phyloP scores from a whole-genome alignment of 2,797 vertebrate species.

The Bradypodion ventrale region DNA sequence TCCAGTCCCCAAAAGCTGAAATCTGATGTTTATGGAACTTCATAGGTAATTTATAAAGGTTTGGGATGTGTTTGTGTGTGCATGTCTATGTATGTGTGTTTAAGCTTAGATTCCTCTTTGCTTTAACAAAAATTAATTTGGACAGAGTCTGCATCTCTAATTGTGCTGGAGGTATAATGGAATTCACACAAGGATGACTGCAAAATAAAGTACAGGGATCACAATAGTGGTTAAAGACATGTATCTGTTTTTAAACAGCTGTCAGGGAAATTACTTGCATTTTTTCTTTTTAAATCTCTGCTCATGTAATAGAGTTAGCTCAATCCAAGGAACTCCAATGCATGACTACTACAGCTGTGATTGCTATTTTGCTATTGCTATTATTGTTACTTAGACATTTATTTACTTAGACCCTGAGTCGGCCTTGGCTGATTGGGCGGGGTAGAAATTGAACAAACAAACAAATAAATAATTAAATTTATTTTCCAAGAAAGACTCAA shows the following conservation, averaged over 20 bases:
- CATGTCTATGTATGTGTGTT: background rate
- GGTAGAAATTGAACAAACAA: too few species aligned
- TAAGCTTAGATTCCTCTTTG: constrained; percentile 55
- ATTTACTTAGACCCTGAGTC: too few species aligned
- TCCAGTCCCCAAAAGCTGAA: constrained; percentile 37
- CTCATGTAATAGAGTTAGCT: background rate
- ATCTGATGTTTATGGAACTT: constrained; percentile 71
- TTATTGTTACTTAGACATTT: background rate
- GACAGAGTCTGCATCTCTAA: constrained; percentile 49
- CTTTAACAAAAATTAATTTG: constrained; percentile 70
- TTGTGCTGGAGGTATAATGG: constrained; percentile 45
- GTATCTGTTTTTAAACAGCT: constrained; percentile 66
- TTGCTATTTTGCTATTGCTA: background rate
- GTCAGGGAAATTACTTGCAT: constrained; percentile 58
- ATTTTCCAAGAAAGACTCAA: background rate
- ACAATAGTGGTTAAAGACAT: constrained; percentile 54
- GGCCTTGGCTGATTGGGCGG: too few species aligned
- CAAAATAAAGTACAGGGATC: constrained; percentile 60
- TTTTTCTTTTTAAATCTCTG: constrained; percentile 46
- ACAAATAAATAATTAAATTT: too few species aligned
- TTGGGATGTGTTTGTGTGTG: background rate
- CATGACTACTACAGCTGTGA: background rate
- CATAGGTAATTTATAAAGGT: constrained; percentile 78
- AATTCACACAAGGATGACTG: constrained; percentile 62
- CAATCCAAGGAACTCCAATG: background rate